phyloP scores from a whole-genome alignment of 92 coral and sea anemone species.

The Epizoanthus illoricatus region DNA sequence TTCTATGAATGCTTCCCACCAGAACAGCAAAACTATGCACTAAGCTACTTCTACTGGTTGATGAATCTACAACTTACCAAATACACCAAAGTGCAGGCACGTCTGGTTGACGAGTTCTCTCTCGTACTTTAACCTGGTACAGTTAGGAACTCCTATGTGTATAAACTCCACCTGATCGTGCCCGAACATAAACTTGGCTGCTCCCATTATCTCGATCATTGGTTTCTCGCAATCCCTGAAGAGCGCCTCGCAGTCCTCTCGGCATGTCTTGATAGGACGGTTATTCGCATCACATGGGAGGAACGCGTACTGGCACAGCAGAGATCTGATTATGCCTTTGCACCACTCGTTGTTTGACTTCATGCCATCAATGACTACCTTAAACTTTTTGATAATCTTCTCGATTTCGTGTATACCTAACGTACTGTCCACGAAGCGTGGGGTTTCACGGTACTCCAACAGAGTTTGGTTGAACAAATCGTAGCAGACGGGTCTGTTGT shows the following conservation, averaged over 20 bases:
- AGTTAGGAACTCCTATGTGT: constrained; percentile 80
- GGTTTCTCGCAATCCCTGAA: constrained; percentile 56
- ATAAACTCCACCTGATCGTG: constrained; percentile 52
- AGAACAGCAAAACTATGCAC: too few relatives aligned
- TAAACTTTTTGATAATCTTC: constrained; percentile 42
- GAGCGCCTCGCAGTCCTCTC: constrained; percentile 41
- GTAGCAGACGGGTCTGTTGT: constrained; percentile 61
- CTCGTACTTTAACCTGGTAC: constrained; percentile 58
- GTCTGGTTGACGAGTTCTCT: constrained; percentile 38
- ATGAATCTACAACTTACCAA: constrained; percentile 58
- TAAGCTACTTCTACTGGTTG: too few relatives aligned
- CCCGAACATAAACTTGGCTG: constrained; percentile 58
- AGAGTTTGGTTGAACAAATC: constrained; percentile 69
- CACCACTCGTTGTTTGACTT: constrained; percentile 39
- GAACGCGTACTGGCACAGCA: constrained; percentile 47
- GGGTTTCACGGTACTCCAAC: constrained; percentile 47
- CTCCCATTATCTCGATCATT: constrained; percentile 71
- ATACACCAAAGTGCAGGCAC: constrained; percentile 83
- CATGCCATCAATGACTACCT: constrained; percentile 40
- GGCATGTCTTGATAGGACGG: constrained; percentile 20
- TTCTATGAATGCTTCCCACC: too few relatives aligned
- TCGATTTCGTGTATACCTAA: constrained; percentile 73
- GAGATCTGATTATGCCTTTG: constrained; percentile 30
- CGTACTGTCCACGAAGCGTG: constrained; percentile 83
- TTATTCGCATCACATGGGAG: constrained; percentile 27